phyloP scores from a whole-genome alignment of 2,113 vertebrate genomes.

The Heterotis niloticus region DNA sequence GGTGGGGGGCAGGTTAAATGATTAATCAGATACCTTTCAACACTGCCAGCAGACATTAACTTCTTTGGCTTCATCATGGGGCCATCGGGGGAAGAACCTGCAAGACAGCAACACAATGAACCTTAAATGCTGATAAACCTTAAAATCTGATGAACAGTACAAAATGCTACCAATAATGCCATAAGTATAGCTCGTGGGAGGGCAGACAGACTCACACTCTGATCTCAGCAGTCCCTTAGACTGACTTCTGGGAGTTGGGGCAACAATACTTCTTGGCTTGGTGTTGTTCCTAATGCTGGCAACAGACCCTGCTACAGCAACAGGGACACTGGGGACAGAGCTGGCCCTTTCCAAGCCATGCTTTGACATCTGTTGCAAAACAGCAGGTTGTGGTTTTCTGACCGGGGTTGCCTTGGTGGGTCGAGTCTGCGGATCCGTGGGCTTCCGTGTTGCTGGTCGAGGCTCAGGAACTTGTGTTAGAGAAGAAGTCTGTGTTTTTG shows the following conservation, averaged over 20 bases:
- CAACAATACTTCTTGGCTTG: conserved; percentile 41
- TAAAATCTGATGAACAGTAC: neutral
- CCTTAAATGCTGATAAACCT: neutral
- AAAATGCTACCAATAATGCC: neutral
- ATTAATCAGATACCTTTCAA: conserved; percentile 66
- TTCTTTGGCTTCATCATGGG: conserved; percentile 54
- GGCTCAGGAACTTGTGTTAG: conserved; percentile 22
- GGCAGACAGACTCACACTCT: conserved; percentile 42
- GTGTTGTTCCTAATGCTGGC: conserved; percentile 33
- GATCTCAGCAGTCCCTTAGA: conserved; percentile 21
- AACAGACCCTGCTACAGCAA: conserved; percentile 20
- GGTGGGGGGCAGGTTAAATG: neutral
- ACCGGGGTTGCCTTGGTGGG: conserved; percentile 41
- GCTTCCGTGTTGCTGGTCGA: conserved; percentile 30
- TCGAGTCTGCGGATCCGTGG: conserved; percentile 40
- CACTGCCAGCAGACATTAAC: conserved; percentile 47
- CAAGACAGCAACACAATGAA: conserved; percentile 23
- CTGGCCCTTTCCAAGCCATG: conserved; percentile 33
- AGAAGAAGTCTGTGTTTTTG: conserved; percentile 34
- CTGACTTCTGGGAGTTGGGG: conserved; percentile 38
- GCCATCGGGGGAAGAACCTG: conserved; percentile 49
- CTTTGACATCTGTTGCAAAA: conserved; percentile 43
- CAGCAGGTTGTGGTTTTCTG: conserved; percentile 39
- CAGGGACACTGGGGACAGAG: conserved; percentile 32
- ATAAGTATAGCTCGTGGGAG: neutral